Base-by-base conservation (phyloP, 1,140 invertebrate genomes). In the Prorops nasuta region DNA sequence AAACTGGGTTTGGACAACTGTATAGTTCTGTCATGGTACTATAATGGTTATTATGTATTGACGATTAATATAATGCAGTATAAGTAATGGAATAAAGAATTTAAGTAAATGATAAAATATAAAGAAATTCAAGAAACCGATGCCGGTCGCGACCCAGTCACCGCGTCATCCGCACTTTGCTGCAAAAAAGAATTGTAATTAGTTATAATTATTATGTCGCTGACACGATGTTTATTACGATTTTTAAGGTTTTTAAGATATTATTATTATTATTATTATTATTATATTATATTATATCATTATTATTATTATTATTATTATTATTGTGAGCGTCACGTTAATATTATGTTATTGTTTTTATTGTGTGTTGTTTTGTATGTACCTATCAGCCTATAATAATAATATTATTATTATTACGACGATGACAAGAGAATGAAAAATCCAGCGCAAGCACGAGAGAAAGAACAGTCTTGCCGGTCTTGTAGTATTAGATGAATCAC, bases 281-380 rank as follows among this genome's bases (percentile, higher is more conserved):
- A 69, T 69, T 67, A 63, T 67, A 60, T 62, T 66, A 70, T 68
- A 49, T 54, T 56, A 53, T 64, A 64, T 62, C 57, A 69, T 67
- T 61, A 69, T 65, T 58, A 65, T 67, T 67, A 71, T 70, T 68
- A 69, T 70, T 64, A 72, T 66, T 59, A 66, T 62, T 53, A 60
- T 60, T 61, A 64, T 64, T 76, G 71, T 74, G 72, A 73, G 67
- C 71, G 72, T 67, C 71, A 74, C 68, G 71, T 77, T 77, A 74
- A 74, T 75, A 77, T 76, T 76, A 76, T 76, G 70, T 77, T 77
- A 76, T 77, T 77, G 74, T 77, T 77, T 77, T 76, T 75, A 76
- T 76, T 76, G 74, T 77, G 74, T 77, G 74, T 77, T 77, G 72
- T 77, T 77, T 76, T 76, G 70, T 76, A 77, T 77, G 73, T 77